Base-by-base conservation (phyloP, 1,140 invertebrate species). In the Bombus balteatus region DNA sequence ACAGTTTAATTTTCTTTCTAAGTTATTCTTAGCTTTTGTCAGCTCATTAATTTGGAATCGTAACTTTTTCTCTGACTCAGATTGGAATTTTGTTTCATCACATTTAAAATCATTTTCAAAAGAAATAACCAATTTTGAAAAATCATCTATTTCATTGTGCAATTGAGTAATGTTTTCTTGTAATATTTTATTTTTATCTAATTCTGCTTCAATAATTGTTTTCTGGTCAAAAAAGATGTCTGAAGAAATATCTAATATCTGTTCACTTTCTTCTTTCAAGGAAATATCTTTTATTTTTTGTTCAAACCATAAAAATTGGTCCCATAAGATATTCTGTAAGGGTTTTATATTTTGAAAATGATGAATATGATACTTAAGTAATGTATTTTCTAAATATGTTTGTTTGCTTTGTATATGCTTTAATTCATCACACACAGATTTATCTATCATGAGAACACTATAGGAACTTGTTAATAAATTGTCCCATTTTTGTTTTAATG, bases 1-100 rank as follows among this genome's bases (percentile, higher is more conserved):
- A 28, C 76, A 89, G 10, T 95, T 91, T 34, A 94, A 80, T 71
- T 93, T 94, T 12, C 91, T 91, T 71, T 92, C 92, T n/a, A 94
- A 43, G 43, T 94, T 87, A 83, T 91, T 93, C 22, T 85, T 92
- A 76, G 94, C 93, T 76, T 92, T 93, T 2, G 22, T 88, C 1
- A 94, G 34, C 39, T 90, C 85, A 37, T 93, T 90, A 25, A 94
- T 66, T 47, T 94, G 89, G 9, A 66, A 70, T 37, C 92, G 92
- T 66, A 94, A 72, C 62, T 93, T 92, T 32, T 94, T 92, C 47
- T 94, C 91, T 28, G 59, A n/a, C 22, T 89, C 78, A 25, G 81
- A 77, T 65, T 92, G 90, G 57, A 87, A 76, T 80, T 94, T 94
- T 12, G 91, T 83, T 66, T 89, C 62, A 1, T 91, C 86, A 37